Evolutionary conservation across 1,140 invertebrate genomes (phyloP).

Genomic region (Triops cancriformis): DNA sequence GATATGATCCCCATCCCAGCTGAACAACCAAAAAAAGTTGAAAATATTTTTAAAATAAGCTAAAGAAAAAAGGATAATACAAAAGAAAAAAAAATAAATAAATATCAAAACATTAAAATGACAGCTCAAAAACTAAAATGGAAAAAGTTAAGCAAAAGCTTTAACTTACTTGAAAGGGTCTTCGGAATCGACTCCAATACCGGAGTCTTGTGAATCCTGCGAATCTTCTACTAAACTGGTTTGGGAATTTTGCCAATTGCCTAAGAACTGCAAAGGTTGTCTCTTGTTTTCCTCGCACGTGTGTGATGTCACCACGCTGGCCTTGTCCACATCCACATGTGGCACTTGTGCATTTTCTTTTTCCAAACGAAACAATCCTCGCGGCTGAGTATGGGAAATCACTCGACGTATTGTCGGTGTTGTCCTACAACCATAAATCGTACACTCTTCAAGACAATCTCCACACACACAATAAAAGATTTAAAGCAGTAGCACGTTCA

Average conservation of each 20-base stretch:
- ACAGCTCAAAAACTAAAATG: not conserved
- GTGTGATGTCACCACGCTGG: not conserved
- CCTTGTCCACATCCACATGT: not conserved
- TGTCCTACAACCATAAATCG: not conserved
- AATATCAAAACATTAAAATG: not conserved
- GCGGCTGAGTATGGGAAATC: not conserved
- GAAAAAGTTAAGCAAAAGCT: not conserved
- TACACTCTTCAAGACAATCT: no score
- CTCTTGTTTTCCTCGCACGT: not conserved
- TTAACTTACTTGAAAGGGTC: not conserved
- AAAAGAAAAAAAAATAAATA: no score
- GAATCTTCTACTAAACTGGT: not conserved
- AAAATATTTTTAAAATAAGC: no score
- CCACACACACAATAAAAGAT: no score
- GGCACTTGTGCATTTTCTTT: not conserved
- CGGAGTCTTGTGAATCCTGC: not conserved
- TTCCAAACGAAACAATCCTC: not conserved
- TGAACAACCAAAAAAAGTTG: no score
- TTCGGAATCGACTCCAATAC: not conserved
- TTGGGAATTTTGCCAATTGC: not conserved
- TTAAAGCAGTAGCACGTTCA: no score
- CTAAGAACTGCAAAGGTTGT: not conserved
- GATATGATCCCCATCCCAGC: no score
- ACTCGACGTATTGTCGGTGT: conserved; percentile 7
- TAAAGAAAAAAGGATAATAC: no score